Conservation (phyloP, 1,140 invertebrate species). For the Penaeus indicus region DNA sequence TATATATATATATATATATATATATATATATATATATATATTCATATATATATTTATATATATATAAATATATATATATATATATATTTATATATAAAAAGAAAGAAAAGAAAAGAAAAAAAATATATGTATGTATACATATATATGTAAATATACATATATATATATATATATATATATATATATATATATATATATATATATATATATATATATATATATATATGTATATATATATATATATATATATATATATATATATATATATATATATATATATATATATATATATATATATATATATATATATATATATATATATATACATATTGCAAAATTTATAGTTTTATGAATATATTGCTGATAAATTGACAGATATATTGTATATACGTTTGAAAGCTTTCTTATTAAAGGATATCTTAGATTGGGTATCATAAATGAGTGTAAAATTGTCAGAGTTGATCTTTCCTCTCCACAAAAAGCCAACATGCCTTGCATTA, state of each 20-base stretch:
- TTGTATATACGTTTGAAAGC: neutral
- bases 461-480: no score
- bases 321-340: neutral
- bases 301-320: conserved; percentile 30
- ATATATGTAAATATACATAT: neutral
- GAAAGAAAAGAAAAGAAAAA: neutral
- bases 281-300: conserved; percentile 34
- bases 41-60: neutral
- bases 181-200: no score
- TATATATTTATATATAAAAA: neutral
- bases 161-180: neutral
- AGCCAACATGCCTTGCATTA: no score
- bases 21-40: no score
- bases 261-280: conserved; percentile 8
- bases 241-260: conserved; percentile 11
- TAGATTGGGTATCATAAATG: neutral
- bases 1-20: neutral
- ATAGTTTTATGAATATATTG: neutral
- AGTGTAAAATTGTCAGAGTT: no score
- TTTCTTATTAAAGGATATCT: neutral
- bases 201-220: no score
- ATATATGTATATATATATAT: neutral
- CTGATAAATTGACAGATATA: no score
- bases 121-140: neutral
- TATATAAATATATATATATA: neutral